Evolutionary conservation across 2,888 invertebrate species (phyloP).

Genomic region (Nymphalis polychloros): DNA sequence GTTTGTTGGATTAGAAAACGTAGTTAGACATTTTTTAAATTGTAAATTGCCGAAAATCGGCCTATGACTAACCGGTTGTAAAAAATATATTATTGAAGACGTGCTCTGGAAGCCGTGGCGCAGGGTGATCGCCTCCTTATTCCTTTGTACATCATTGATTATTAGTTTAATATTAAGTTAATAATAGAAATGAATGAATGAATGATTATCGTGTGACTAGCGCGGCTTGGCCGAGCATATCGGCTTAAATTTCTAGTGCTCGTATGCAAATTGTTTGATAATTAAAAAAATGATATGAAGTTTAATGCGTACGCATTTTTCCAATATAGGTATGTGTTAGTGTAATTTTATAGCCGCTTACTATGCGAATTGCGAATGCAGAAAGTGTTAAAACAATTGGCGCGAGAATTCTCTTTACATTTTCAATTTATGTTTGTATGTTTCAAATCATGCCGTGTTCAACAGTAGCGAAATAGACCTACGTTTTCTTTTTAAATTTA

Average conservation of each 20-base stretch:
- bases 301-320: background rate
- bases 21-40: too few species aligned
- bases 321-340: slow-evolving; percentile 7
- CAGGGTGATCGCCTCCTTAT: too few species aligned
- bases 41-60: too few species aligned
- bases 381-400: slow-evolving; percentile 7
- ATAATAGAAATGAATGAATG: background rate
- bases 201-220: slow-evolving; percentile 15
- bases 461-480: background rate
- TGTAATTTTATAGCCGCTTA: slow-evolving; percentile 13
- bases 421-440: background rate
- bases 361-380: background rate
- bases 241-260: slow-evolving; percentile 18
- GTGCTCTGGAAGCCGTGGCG: too few species aligned
- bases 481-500: too few species aligned
- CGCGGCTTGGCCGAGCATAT: slow-evolving; percentile 11
- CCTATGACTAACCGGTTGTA: too few species aligned
- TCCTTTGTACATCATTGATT: too few species aligned
- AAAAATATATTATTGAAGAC: too few species aligned
- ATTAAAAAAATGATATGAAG: background rate
- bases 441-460: background rate
- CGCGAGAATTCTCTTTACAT: background rate
- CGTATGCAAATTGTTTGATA: slow-evolving; percentile 15
- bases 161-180: background rate
- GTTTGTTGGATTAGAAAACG: too few species aligned